phyloP scores from a whole-genome alignment of 2,888 invertebrate species.

The Tetragnatha montana region DNA sequence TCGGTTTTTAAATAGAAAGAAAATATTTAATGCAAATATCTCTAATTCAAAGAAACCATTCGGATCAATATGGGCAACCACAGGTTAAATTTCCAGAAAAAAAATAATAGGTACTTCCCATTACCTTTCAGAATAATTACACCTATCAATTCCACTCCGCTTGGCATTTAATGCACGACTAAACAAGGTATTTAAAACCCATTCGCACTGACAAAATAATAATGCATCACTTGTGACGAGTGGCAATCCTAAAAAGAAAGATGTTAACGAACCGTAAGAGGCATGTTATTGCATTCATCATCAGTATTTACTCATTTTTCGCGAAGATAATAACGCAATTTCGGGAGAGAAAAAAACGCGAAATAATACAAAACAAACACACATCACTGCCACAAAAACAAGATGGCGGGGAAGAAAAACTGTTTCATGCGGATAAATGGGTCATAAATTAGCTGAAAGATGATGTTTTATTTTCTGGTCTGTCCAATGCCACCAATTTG shows the following conservation, averaged over 20 bases:
- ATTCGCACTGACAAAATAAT: neutral
- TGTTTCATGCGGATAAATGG: slow-evolving; percentile 4
- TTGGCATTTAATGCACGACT: neutral
- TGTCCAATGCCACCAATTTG: slow-evolving; percentile 26
- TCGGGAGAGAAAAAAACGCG: neutral
- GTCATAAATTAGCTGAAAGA: slow-evolving; percentile 5
- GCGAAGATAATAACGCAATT: neutral
- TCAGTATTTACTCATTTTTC: neutral
- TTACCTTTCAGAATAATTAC: neutral
- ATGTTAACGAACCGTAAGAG: neutral
- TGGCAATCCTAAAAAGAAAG: neutral
- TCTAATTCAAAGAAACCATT: too few species aligned
- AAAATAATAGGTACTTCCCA: neutral
- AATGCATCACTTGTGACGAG: neutral
- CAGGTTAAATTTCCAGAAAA: too few species aligned
- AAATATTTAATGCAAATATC: too few species aligned
- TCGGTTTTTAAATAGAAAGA: too few species aligned
- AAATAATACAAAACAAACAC: neutral
- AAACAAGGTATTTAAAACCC: neutral
- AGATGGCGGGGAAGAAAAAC: neutral
- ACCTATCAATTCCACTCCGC: neutral
- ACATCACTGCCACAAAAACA: neutral
- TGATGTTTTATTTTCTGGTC: neutral
- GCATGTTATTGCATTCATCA: neutral
- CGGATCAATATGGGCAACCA: too few species aligned